A percentile compares a stretch with the other conserved stretches of the same genome.
Conservation (phyloP, 2,888 invertebrate species). For the Diploptera punctata region DNA sequence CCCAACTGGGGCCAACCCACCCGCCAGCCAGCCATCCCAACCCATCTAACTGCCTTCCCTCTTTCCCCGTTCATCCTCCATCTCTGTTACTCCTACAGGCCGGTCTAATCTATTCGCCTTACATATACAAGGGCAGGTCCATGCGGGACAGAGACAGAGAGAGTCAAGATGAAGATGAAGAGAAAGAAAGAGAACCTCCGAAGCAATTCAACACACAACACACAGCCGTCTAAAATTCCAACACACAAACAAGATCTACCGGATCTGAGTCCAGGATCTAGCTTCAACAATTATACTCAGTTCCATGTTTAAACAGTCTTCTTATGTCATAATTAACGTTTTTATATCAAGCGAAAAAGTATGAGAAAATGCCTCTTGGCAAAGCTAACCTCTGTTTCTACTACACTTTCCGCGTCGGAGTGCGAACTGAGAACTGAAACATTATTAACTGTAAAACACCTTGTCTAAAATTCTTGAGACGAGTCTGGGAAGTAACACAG, state of each 20-base stretch:
- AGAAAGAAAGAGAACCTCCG: conserved; percentile 8
- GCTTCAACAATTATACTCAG: conserved; percentile 30
- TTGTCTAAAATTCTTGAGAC: too few relatives aligned
- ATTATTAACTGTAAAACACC: too few relatives aligned
- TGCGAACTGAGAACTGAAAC: too few relatives aligned
- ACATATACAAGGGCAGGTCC: not conserved
- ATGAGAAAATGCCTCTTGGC: not conserved
- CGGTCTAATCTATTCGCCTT: conserved; percentile 28
- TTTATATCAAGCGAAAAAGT: conserved; percentile 17
- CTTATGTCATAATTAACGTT: conserved; percentile 39
- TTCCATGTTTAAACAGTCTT: conserved; percentile 36
- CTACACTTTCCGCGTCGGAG: too few relatives aligned
- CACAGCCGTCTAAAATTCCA: conserved; percentile 34
- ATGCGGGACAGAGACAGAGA: not conserved
- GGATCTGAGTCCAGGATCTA: conserved; percentile 35
- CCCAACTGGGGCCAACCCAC: not conserved
- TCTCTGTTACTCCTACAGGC: conserved; percentile 1
- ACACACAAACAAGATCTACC: conserved; percentile 30
- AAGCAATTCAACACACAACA: conserved; percentile 34
- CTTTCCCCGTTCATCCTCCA: not conserved
- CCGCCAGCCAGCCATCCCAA: conserved; percentile 12
- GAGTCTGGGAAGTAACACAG: too few relatives aligned
- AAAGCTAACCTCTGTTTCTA: not conserved
- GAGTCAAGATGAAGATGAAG: not conserved
- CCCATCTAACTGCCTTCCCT: conserved; percentile 16